These are phyloP conservation scores for Rotaria macrura DNA, from an alignment of 2,888 invertebrate genomes.

Conservation along the genomic window DNA sequence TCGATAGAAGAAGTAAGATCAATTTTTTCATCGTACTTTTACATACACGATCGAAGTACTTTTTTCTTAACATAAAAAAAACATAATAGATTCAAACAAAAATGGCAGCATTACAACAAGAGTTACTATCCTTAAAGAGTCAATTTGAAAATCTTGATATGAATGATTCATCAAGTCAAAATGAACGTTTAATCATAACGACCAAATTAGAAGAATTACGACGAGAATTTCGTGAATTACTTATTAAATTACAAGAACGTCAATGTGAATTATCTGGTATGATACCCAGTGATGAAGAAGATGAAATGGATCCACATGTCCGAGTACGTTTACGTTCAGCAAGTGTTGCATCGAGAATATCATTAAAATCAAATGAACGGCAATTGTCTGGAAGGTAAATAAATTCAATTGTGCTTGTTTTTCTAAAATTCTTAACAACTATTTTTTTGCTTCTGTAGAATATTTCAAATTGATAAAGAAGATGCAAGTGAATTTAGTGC, in stretches of 20 bases:
- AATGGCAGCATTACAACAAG: slow-evolving; percentile 10
- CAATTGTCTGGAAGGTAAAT: background rate
- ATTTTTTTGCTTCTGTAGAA: background rate
- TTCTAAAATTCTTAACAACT: background rate
- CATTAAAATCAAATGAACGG: slow-evolving; percentile 16
- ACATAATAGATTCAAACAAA: slow-evolving; percentile 11
- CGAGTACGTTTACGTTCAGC: slow-evolving; percentile 28
- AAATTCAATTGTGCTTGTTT: background rate
- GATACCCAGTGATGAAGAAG: slow-evolving; percentile 27
- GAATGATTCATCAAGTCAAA: slow-evolving; percentile 5
- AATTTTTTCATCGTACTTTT: background rate
- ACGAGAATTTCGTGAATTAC: background rate
- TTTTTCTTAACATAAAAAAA: no score
- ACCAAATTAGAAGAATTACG: slow-evolving; percentile 9
- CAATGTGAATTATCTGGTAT: slow-evolving; percentile 19
- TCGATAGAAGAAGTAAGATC: background rate
- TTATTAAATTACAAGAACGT: slow-evolving; percentile 9
- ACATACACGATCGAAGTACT: no score
- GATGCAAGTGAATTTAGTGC: background rate
- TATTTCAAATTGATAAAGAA: background rate
- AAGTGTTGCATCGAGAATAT: slow-evolving; percentile 23
- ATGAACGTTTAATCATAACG: background rate
- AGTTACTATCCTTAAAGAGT: slow-evolving; percentile 18
- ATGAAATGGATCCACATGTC: slow-evolving; percentile 31
- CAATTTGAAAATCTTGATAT: slow-evolving; percentile 13